Evolutionary conservation across 2,797 vertebrate species (phyloP).

Genomic region (Gymnoscopelus braueri): DNA sequence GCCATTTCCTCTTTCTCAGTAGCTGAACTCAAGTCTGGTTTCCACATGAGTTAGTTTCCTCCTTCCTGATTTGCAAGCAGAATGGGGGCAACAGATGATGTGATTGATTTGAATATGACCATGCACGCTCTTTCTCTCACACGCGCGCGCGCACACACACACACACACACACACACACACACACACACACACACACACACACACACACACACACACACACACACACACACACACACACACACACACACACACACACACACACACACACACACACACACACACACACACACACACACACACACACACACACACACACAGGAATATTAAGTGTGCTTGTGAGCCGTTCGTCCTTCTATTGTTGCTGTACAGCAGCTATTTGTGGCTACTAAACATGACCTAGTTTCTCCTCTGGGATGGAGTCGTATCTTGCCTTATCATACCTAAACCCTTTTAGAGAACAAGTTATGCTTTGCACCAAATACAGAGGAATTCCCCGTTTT

Average conservation of each 20-base stretch:
- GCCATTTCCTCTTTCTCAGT: slow-evolving; percentile 63
- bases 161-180: neutral
- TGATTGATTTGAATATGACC: neutral
- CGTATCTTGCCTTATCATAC: too few species aligned
- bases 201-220: too few species aligned
- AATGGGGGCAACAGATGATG: neutral
- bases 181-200: neutral
- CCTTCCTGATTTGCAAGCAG: slow-evolving; percentile 33
- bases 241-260: neutral
- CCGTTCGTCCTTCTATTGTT: too few species aligned
- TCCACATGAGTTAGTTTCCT: slow-evolving; percentile 64
- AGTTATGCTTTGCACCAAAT: too few species aligned
- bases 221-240: slow-evolving; percentile 15
- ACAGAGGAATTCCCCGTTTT: too few species aligned
- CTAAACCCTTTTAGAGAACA: too few species aligned
- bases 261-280: neutral
- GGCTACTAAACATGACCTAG: too few species aligned
- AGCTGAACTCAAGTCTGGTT: slow-evolving; percentile 41
- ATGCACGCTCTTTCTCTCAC: too few species aligned
- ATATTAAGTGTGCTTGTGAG: too few species aligned
- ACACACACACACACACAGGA: neutral
- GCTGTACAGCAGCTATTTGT: too few species aligned
- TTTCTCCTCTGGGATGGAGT: too few species aligned
- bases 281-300: too few species aligned
- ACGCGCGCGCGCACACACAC: slow-evolving; percentile 12